Conservation (phyloP, 1,140 invertebrate species). For the Calephelis virginiensis region DNA sequence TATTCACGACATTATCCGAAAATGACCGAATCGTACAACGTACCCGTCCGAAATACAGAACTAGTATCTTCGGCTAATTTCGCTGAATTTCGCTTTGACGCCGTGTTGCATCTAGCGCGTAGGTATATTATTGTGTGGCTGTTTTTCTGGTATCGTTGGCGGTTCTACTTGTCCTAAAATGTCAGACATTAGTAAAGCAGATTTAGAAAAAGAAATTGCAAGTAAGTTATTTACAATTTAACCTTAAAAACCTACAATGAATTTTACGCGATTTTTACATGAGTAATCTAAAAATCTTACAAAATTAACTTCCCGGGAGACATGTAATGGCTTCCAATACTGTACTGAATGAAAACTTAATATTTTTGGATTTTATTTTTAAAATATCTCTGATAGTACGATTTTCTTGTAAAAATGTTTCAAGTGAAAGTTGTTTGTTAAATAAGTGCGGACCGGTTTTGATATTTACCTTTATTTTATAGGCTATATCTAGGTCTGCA, state of each 20-base stretch:
- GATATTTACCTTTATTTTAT: slow-evolving; percentile 36
- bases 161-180: slow-evolving; percentile 71
- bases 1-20: slow-evolving; percentile 28
- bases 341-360: slow-evolving; percentile 47
- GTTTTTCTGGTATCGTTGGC: slow-evolving; percentile 41
- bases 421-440: slow-evolving; percentile 59
- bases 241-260: slow-evolving; percentile 14
- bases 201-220: slow-evolving; percentile 84
- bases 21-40: slow-evolving; percentile 31
- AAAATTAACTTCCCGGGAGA: slow-evolving; percentile 28
- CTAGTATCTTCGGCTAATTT: slow-evolving; percentile 42
- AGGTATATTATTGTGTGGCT: slow-evolving; percentile 74
- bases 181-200: slow-evolving; percentile 84
- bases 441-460: slow-evolving; percentile 40
- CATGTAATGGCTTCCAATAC: slow-evolving; percentile 64
- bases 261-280: slow-evolving; percentile 13
- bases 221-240: slow-evolving; percentile 77
- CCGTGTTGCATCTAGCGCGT: slow-evolving; percentile 72
- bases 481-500: slow-evolving; percentile 41
- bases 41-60: slow-evolving; percentile 10
- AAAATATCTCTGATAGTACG: slow-evolving; percentile 69
- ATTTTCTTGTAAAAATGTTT: slow-evolving; percentile 52
- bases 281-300: slow-evolving; percentile 19
- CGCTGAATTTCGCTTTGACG: slow-evolving; percentile 54
- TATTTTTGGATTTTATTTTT: slow-evolving; percentile 44